Percentiles rank a stretch among this genome's conserved stretches.
These are phyloP conservation scores for Coreoperca whiteheadi DNA, from an alignment of 2,113 vertebrate species.

Conservation along the genomic window DNA sequence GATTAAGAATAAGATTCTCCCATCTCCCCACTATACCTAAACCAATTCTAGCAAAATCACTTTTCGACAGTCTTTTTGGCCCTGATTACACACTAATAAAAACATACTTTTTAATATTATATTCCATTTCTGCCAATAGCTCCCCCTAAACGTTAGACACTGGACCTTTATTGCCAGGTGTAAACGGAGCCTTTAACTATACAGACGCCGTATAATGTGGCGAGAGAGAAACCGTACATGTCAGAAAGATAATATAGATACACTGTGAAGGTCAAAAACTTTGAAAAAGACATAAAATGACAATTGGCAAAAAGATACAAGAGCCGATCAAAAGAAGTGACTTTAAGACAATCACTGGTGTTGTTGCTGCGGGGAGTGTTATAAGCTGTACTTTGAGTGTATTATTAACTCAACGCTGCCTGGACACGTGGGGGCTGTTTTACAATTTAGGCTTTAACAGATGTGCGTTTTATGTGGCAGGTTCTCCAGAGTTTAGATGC, in stretches of 20 bases:
- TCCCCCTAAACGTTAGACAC: no score
- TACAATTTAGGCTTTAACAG: slow-evolving; percentile 78
- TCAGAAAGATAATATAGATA: not conserved
- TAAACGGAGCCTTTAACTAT: not conserved
- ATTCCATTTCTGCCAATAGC: no score
- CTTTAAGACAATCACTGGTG: slow-evolving; percentile 20
- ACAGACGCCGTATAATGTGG: not conserved
- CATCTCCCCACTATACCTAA: not conserved
- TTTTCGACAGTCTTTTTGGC: not conserved
- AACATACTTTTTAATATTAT: no score
- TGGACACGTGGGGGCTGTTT: slow-evolving; percentile 66
- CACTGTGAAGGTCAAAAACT: slow-evolving; percentile 29
- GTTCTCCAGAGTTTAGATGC: slow-evolving; percentile 88
- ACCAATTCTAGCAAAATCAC: not conserved
- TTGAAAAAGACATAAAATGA: not conserved
- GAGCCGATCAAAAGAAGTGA: slow-evolving; percentile 32
- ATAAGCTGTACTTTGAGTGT: slow-evolving; percentile 49
- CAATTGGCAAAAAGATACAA: not conserved
- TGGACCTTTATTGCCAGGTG: no score
- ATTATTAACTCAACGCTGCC: slow-evolving; percentile 67
- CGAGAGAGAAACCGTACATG: not conserved
- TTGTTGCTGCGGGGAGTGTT: slow-evolving; percentile 37
- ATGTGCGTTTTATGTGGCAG: slow-evolving; percentile 87
- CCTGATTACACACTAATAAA: no score
- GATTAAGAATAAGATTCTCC: no score